These are phyloP conservation scores for Clamator glandarius DNA, from an alignment of 2,797 vertebrate genomes.

Conservation along the genomic window DNA sequence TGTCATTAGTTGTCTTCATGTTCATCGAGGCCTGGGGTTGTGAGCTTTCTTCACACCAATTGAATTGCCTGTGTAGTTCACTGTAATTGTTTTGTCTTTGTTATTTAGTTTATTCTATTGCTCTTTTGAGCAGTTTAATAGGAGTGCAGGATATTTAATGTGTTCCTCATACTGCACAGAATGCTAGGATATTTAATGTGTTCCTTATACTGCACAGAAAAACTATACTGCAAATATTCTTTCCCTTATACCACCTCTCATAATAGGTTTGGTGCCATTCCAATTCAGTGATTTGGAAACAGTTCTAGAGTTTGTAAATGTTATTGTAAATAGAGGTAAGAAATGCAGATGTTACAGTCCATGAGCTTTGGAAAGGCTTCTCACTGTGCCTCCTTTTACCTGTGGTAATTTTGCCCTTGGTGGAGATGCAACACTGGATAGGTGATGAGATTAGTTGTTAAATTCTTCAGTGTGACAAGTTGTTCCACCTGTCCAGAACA, in stretches of 20 bases:
- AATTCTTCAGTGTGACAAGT: not conserved
- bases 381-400: not conserved
- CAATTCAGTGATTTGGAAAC: not conserved
- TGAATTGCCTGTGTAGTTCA: not conserved
- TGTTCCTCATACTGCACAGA: not conserved
- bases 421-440: not conserved
- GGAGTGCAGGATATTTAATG: not conserved
- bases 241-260: not conserved
- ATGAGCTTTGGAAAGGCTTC: not conserved
- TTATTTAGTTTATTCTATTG: not conserved
- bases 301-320: not conserved
- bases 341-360: not conserved
- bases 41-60: not conserved
- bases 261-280: not conserved
- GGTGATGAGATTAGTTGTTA: not conserved
- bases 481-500: not conserved
- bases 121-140: not conserved
- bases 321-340: not conserved
- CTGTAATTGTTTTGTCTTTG: not conserved
- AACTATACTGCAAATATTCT: not conserved
- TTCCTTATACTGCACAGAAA: not conserved
- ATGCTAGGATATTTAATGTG: not conserved
- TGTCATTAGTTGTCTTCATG: not conserved
- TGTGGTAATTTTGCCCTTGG: not conserved
- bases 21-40: not conserved